Conservation (phyloP, 2,113 vertebrate species). For the Caranx ignobilis region DNA sequence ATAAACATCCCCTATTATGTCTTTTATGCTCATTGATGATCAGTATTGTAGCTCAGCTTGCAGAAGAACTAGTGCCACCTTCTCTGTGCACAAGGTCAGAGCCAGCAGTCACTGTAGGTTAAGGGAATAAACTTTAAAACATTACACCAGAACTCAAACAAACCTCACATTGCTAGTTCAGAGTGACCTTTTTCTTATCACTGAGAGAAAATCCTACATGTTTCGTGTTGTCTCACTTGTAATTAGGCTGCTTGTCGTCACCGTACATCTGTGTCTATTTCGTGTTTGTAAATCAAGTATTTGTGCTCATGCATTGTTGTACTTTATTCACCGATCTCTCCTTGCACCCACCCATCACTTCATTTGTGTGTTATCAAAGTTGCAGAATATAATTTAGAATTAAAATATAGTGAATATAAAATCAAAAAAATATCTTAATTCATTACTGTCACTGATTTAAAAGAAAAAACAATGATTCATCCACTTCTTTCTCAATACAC, state of each 20-base stretch:
- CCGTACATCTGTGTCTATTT: slow-evolving; percentile 17
- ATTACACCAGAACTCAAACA: not conserved
- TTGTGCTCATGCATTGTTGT: slow-evolving; percentile 13
- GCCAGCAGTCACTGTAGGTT: no score
- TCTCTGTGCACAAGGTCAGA: not conserved
- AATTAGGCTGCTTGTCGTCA: slow-evolving; percentile 5
- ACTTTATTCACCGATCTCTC: slow-evolving; percentile 8
- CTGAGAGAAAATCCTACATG: slow-evolving; percentile 60
- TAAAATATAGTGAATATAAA: not conserved
- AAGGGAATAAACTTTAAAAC: not conserved
- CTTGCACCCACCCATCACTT: not conserved
- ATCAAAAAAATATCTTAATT: not conserved
- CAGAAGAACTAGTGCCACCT: not conserved
- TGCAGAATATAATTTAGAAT: not conserved
- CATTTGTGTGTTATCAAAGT: not conserved
- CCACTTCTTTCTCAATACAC: not conserved
- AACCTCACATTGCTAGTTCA: no score
- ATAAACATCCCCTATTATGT: no score
- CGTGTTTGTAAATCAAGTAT: slow-evolving; percentile 45
- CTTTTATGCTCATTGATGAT: no score
- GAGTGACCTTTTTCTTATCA: not conserved
- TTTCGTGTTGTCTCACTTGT: slow-evolving; percentile 11
- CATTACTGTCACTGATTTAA: not conserved
- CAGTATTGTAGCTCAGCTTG: no score
- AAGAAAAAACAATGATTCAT: not conserved